Percentiles rank a stretch among this genome's conserved stretches.
Conservation (phyloP, 1,140 invertebrate genomes). For the Helicoverpa armigera region DNA sequence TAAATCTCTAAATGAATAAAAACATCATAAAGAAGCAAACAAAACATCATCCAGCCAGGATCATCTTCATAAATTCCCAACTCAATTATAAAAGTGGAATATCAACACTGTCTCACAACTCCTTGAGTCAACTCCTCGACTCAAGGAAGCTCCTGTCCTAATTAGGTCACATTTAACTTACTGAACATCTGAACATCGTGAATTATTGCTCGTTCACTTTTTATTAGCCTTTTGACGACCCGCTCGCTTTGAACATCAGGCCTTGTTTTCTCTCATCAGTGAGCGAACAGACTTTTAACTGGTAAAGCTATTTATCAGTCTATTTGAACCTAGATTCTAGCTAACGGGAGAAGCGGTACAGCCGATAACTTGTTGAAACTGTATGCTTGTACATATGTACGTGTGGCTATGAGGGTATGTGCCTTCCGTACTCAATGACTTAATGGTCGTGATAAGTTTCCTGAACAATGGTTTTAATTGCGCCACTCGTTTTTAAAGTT, state of each 20-base stretch:
- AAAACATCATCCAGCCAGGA: no score
- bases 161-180: constrained; percentile 45
- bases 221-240: constrained; percentile 40
- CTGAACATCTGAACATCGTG: constrained; percentile 20
- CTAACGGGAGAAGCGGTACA: constrained; percentile 23
- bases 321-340: constrained; percentile 29
- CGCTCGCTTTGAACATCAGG: constrained; percentile 6
- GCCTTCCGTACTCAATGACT: background rate
- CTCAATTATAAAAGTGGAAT: background rate
- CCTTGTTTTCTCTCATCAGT: background rate
- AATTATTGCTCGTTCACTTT: constrained; percentile 41
- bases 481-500: no score
- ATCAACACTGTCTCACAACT: background rate
- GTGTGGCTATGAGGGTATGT: background rate
- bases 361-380: constrained; percentile 25
- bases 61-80: no score
- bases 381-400: background rate
- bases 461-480: no score
- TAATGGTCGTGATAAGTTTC: background rate
- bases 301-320: constrained; percentile 9
- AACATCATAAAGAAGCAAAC: no score
- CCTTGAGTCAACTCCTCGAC: no score
- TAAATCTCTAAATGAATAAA: no score
- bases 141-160: constrained; percentile 36
- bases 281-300: constrained; percentile 17